Evolutionary conservation across 2,113 vertebrate species (phyloP), one percentile per base, ranked within the genome.

Genomic region (Motacilla alba): DNA sequence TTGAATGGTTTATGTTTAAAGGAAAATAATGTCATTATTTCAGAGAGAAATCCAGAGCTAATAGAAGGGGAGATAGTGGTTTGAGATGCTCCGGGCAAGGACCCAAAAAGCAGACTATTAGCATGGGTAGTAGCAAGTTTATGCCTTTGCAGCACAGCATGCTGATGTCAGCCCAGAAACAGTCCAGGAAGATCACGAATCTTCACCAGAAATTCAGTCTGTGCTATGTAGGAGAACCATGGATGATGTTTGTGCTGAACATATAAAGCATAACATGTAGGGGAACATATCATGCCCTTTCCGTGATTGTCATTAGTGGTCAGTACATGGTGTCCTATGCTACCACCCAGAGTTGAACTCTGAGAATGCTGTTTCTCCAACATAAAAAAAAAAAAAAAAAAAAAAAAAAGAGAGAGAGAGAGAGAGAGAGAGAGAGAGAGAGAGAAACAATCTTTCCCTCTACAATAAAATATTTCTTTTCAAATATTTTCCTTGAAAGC

Each of bases 1-100:
- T 67, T 81, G 69, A 87, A 55, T 56, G 52, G 79, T 88, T 94
- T 86, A 50, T 67, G 41, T 80, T 95, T 83, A 86, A 86, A 74
- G 72, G 27, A 88, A 93, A 92, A 87, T 30, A 69, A 77, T 62
- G 17, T 69, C 53, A 66, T 92, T 94, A 62, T 67, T 84, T 86
- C 68, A n/a, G 79, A 39, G 68, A 66, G 69, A 75, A 93, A 87
- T 46, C 69, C 73, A 83, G n/a, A 56, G 30, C 93, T 84, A 78
- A 90, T 44, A 87, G 69, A 84, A 84, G 27, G 31, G 31, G 86
- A 83, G 66, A 67, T 13, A 75, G 52, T 37, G 39, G 60, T 78
- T 82, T 75, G 69, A 84, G 33, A 76, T 83, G 26, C 50, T 81
- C 44, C 78, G 80, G 77, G 74, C 66, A 81, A 87, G 22, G 31